Evolutionary conservation across 2,113 vertebrate species (phyloP), one percentile per base, ranked within the genome.

Genomic region (Typhlomys cinereus): DNA sequence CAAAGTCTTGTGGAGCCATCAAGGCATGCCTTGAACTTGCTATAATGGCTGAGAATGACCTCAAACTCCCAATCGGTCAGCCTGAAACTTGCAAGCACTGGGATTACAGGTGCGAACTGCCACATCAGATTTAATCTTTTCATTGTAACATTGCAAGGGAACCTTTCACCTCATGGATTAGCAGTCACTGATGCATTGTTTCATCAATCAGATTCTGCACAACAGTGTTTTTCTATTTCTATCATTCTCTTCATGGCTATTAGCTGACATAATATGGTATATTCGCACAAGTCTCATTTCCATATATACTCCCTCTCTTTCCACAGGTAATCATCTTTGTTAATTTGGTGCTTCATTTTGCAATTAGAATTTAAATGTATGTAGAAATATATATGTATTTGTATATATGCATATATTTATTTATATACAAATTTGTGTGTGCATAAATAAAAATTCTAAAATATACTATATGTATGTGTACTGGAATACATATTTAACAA

Each of bases 191-290:
- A 46, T 70, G 54, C 57, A 18, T 59, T 89, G 74, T 85, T 95
- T 93, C 90, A 57, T 71, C 62, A 74, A 48, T n/a, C n/a, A 93
- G 31, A 54, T 91, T 95, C 34, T 69, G n/a, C n/a, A 85, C 89
- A 88, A 87, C 75, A 29, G 48, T 94, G 70, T 73, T 93, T 92
- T 93, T 79, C 74, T 93, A 78, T 90, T 89, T 96, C 48, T 92
- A 54, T 84, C 48, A 87, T 57, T 85, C 31, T 17, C 5, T 74
- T 13, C 62, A 79, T 4, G 79, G 4, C 41, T 79, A 59, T 31
- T 79, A 93, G 81, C 46, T 81, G 36, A 82, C 23, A 82, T 44
- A 81, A 84, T 64, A 6, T 9, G 52, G 21, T 89, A 74, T 86
- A 82, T 57, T 46, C 71, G 71, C 44, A 57, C 48, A 91, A 61